Conservation (phyloP, 2,888 invertebrate genomes). For the Phytoseiulus persimilis region DNA sequence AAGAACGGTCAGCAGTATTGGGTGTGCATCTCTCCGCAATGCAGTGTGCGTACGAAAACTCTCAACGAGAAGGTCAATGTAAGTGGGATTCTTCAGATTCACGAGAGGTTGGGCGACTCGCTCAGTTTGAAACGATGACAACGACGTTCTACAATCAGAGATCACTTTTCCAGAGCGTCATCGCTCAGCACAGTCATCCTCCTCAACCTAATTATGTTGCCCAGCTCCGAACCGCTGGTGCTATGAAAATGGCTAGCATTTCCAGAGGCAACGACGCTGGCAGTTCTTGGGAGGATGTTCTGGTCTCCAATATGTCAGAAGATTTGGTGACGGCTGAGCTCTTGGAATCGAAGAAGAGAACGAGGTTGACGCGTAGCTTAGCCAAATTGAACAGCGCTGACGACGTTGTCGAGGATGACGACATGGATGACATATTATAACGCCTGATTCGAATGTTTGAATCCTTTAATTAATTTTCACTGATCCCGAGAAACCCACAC, state of each 20-base stretch:
- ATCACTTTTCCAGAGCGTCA: background rate
- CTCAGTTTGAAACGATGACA: no score
- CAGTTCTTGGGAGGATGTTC: background rate
- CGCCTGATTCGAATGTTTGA: background rate
- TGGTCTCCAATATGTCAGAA: background rate
- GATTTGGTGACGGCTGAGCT: background rate
- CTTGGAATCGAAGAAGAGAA: background rate
- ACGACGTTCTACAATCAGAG: no score
- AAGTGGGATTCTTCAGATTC: background rate
- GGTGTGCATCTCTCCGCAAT: constrained; percentile 23
- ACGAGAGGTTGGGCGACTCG: no score
- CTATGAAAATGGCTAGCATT: constrained; percentile 17
- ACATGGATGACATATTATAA: background rate
- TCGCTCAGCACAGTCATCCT: background rate
- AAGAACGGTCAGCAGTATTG: constrained; percentile 29
- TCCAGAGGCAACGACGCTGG: background rate
- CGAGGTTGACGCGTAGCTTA: background rate
- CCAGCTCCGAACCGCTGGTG: background rate
- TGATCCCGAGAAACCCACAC: background rate
- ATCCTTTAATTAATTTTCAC: background rate
- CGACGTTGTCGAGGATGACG: background rate
- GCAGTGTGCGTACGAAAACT: constrained; percentile 12
- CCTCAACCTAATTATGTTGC: constrained; percentile 6
- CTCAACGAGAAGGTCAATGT: constrained; percentile 11
- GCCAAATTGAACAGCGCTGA: background rate